Evolutionary conservation across 1,140 invertebrate species (phyloP).

Genomic region (Babylonia areolata): DNA sequence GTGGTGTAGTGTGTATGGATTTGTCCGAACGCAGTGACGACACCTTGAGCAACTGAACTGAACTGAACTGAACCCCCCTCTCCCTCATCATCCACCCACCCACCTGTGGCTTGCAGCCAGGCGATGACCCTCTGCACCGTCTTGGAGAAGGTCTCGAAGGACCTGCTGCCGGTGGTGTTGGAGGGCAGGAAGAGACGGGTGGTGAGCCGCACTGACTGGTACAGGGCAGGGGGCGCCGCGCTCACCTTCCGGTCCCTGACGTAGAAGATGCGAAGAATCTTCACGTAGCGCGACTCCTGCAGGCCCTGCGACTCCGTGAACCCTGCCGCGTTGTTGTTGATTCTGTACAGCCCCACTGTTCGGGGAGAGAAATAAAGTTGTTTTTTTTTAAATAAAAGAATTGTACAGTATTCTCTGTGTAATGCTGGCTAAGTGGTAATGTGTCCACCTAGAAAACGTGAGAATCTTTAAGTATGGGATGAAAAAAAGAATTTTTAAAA

Average conservation of each 20-base stretch:
- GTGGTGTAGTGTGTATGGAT: too few species aligned
- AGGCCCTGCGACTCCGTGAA: constrained; percentile 26
- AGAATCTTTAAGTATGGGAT: too few species aligned
- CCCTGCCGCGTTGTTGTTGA: constrained; percentile 10
- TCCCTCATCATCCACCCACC: too few species aligned
- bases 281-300: constrained; percentile 49
- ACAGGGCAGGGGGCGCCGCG: constrained; percentile 1
- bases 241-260: constrained; percentile 45
- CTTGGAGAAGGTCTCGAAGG: constrained; percentile 50
- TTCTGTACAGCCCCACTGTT: neutral
- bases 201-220: constrained; percentile 36
- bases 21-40: too few species aligned
- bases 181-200: constrained; percentile 48
- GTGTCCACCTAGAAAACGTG: too few species aligned
- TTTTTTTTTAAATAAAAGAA: too few species aligned
- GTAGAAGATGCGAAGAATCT: constrained; percentile 50
- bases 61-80: too few species aligned
- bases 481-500: too few species aligned
- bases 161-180: constrained; percentile 17
- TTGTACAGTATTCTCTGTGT: too few species aligned
- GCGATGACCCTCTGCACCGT: constrained; percentile 53
- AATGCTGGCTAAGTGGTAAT: too few species aligned
- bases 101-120: constrained; percentile 50
- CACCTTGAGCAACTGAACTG: too few species aligned
- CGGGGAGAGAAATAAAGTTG: too few species aligned